Conservation (phyloP, 2,888 invertebrate species). For the Morpho deidamia region DNA sequence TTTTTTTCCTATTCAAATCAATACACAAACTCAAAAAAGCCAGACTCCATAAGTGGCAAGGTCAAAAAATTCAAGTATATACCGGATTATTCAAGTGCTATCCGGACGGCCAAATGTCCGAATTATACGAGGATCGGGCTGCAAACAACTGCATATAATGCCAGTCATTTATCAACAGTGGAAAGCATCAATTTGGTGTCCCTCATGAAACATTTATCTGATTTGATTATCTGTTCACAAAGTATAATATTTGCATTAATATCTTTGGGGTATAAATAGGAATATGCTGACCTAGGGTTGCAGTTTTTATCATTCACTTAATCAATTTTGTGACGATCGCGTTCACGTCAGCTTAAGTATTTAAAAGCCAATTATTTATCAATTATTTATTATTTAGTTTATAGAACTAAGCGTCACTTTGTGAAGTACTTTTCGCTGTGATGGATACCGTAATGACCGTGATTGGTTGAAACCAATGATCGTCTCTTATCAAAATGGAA, state of each 20-base stretch:
- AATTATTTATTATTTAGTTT: no score
- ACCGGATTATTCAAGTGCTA: conserved; percentile 41
- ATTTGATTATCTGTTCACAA: conserved; percentile 32
- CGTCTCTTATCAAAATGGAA: no score
- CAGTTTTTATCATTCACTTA: neutral
- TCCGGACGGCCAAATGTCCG: conserved; percentile 54
- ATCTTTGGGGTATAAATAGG: conserved; percentile 36
- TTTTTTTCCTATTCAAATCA: no score
- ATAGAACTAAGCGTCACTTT: no score
- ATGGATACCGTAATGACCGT: no score
- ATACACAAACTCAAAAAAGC: neutral
- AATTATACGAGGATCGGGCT: conserved; percentile 55
- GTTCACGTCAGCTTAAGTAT: no score
- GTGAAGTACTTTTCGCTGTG: no score
- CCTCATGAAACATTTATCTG: conserved; percentile 45
- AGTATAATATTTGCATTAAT: conserved; percentile 64
- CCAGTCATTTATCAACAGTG: conserved; percentile 47
- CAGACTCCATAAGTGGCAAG: conserved; percentile 30
- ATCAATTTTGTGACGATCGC: neutral
- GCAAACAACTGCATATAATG: conserved; percentile 65
- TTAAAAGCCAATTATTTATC: no score
- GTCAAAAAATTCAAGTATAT: conserved; percentile 38
- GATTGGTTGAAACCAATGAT: no score
- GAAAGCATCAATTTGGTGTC: conserved; percentile 45
- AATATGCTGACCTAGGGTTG: conserved; percentile 7